Percentiles rank a stretch among this genome's conserved stretches.
These are phyloP conservation scores for Ptychodera flava DNA, from an alignment of 35 echinoderm and acorn worm genomes.

Conservation along the genomic window DNA sequence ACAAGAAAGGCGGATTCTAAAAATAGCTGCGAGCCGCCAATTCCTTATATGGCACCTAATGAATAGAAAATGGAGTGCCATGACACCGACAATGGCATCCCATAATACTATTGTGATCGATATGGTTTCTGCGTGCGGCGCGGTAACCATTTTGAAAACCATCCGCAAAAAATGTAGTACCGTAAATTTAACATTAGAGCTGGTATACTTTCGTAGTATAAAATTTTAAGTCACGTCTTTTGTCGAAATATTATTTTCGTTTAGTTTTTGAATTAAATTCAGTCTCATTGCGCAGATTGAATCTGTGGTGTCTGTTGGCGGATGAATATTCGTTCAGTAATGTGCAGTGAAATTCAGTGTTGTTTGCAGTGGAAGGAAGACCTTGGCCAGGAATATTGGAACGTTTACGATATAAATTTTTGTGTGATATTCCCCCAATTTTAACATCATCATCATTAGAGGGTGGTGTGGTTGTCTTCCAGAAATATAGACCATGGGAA, in stretches of 20 bases:
- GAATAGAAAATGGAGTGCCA: not conserved
- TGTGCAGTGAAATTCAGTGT: not conserved
- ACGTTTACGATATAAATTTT: not conserved
- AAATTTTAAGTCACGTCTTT: no score
- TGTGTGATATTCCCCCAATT: not conserved
- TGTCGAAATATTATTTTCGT: no score
- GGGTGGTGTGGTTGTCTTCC: not conserved
- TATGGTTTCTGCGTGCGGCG: conserved; percentile 1
- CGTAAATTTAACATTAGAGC: no score
- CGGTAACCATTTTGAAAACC: not conserved
- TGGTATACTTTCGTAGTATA: no score
- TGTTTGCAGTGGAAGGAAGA: not conserved
- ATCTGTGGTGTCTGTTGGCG: no score
- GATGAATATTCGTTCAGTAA: no score
- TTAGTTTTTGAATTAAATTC: no score
- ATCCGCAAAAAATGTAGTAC: not conserved
- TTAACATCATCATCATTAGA: conserved; percentile 2
- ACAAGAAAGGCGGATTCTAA: not conserved
- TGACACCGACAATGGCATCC: no score
- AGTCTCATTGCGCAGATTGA: no score
- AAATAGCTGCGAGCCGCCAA: not conserved
- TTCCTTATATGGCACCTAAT: not conserved
- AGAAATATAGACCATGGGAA: conserved; percentile 13
- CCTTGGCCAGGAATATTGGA: not conserved
- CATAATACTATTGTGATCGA: conserved; percentile 1